Evolutionary conservation across 1,140 invertebrate species (phyloP), one percentile per base, ranked within the genome.

Genomic region (Dendrolimus punctatus): DNA sequence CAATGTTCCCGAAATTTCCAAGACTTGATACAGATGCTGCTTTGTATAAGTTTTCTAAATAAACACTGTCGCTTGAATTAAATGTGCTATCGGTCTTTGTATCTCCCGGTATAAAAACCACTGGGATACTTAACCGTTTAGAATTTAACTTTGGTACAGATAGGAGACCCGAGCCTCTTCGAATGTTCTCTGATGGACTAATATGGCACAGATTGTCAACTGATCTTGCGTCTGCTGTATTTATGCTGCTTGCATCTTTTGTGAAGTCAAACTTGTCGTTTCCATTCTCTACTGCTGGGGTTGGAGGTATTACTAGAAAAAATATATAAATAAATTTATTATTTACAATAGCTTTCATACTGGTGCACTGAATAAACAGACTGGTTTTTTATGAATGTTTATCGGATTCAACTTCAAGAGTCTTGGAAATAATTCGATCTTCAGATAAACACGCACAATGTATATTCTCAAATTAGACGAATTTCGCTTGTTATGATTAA

Each of bases 11-110:
- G 37, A 85, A 82, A 62, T 83, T 83, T 4, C 82, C 82, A 47
- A 85, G 65, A 70, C 82, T 85, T 0, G 77, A 76, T 10, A 80
- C 76, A 4, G 82, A 85, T 0, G 77, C 79, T 2, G 82, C 79
- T 56, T 82, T 85, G 49, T 78, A 84, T 40, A 85, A 55, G 57
- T 85, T 85, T 57, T 85, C 76, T 38, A 83, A 59, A 51, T 85
- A 85, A 9, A 84, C 79, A 49, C 76, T 70, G 52, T 84, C 80
- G 45, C 51, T 73, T 0, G 79, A 80, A 65, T 71, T 73, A 52
- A 85, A 85, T 51, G 67, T 76, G 44, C 65, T 70, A 57, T 74
- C 67, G 41, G 55, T 64, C 49, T 68, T 73, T 10, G 51, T 55
- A 42, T 80, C 73, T 48, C 57, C 71, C 4, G 78, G 68, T n/a